Evolutionary conservation across 2,797 vertebrate genomes (phyloP), one percentile per base, ranked within the genome.

Genomic region (Chloroceryle amazona): DNA sequence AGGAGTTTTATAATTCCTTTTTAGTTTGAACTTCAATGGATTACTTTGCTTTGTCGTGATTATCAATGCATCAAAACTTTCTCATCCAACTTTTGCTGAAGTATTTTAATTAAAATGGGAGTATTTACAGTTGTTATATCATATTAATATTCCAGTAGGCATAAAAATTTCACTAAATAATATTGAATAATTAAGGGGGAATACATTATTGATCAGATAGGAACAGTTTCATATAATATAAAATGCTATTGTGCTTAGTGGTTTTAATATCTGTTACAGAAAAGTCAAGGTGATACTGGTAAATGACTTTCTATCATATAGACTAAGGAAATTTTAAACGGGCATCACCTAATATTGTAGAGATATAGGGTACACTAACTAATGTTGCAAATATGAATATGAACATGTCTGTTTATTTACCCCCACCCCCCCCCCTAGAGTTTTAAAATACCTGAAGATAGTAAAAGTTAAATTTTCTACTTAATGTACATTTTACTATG

Each of bases 161-260:
- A 86, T 95, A 92, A 90, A 96, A 94, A 81, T 97, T 98, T 98
- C 96, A 97, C 96, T 97, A 92, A 81, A 94, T 97, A 97, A 98
- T 97, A 97, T 96, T 97, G 90, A 95, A 95, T 98, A 98, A 97
- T 98, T 98, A 98, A 94, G 94, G 92, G 93, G 75, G 62, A 80
- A 98, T 98, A 96, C 97, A 99, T 98, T 98, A 98, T 97, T 97
- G 87, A 98, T 97, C 91, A 97, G 93, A 86, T 81, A 86, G 44
- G 67, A 97, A 92, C 46, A 65, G 62, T 90, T 94, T 93, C 80
- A 41, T 85, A 25, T 54, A 91, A 91, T 52, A 71, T 75, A 92
- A 97, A 96, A 93, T 55, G 66, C n/a, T 88, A 72, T 67, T 86
- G 65, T 89, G 20, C 33, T 84, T 82, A 92, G 35, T 88, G 49